Percentiles rank a stretch among this genome's conserved stretches.
Evolutionary conservation across 2,888 invertebrate genomes (phyloP).

Genomic region (Tethea ocularis): DNA sequence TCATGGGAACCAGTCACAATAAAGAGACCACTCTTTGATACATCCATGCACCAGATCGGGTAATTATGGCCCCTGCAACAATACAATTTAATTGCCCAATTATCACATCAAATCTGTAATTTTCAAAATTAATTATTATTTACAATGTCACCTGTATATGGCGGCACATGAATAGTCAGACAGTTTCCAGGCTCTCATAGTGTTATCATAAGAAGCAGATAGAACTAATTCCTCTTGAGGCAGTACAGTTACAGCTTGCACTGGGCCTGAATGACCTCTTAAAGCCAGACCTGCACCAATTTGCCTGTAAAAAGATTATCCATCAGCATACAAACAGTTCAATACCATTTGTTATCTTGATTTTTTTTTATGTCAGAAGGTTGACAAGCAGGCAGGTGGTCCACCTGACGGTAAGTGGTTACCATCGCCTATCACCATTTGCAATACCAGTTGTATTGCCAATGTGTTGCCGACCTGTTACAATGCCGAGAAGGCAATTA

Average conservation of each 20-base stretch:
- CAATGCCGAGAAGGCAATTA: too few species aligned
- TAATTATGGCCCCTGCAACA: conserved; percentile 90
- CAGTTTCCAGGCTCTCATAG: conserved; percentile 90
- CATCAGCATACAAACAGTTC: too few species aligned
- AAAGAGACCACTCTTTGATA: conserved; percentile 86
- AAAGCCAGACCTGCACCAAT: conserved; percentile 85
- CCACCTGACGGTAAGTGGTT: too few species aligned
- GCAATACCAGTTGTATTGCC: too few species aligned
- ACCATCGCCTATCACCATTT: too few species aligned
- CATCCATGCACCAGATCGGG: conserved; percentile 94
- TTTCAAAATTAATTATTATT: background rate
- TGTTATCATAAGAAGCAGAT: conserved; percentile 90
- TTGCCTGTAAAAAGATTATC: conserved; percentile 61
- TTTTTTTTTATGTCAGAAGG: too few species aligned
- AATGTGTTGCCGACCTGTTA: too few species aligned
- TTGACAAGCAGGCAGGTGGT: too few species aligned
- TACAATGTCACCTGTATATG: conserved; percentile 83
- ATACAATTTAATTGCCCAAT: background rate
- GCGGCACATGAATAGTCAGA: conserved; percentile 87
- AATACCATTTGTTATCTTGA: too few species aligned
- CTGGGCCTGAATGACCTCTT: conserved; percentile 88
- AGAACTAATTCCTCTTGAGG: conserved; percentile 86
- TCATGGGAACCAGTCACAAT: conserved; percentile 93
- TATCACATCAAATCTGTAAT: background rate
- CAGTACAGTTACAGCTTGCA: conserved; percentile 87